Evolutionary conservation across 53 echinoderm and acorn worm genomes (phyloP), one percentile per base, ranked within the genome.

Genomic region (Paracentrotus lividus): DNA sequence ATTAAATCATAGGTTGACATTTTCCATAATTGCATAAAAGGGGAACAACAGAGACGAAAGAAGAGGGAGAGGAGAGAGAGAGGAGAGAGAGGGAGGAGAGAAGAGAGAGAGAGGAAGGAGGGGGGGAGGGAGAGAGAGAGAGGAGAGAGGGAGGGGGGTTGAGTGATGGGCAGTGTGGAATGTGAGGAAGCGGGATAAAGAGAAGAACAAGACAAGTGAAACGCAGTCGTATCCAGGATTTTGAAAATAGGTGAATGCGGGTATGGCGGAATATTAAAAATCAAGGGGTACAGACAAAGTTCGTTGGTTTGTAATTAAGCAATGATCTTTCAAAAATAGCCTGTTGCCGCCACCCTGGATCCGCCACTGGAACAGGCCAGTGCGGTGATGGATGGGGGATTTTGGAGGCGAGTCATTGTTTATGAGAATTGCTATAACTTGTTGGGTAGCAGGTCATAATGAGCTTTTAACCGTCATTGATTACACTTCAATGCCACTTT

Each of bases 391-490:
- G 29, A 31, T 27, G 27, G 29, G 27, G 64, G 64, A 31, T 1
- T 5, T 42, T n/a, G n/a, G 38, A 23, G 21, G 8, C 13, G 3
- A 10, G 3, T 2, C 23, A 8, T 9, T 36, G 24, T 45, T 18
- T 78, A 43, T 45, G 1, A 24, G 78, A 78, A 78, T 78, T 78
- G n/a, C 78, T 43, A 24, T 61, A 61, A 61, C 61, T 29, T 61
- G n/a, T 61, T 61, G 61, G 61, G 29, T 61, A 29, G 27, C 14
- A 61, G 27, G n/a, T 29, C n/a, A 8, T 61, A 61, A 61, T 29
- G 61, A 61, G 61, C 61, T 61, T 61, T 29, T 61, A 61, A 61
- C 61, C 61, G 10, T 26, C 26, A 61, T 29, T 27, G 61, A 61
- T 61, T 61, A 61, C 61, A 7, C 61, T 29, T 61, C 61, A 26